Evolutionary conservation across 2,113 vertebrate species (phyloP), one percentile per base, ranked within the genome.

Genomic region (Zosterops pallidus): DNA sequence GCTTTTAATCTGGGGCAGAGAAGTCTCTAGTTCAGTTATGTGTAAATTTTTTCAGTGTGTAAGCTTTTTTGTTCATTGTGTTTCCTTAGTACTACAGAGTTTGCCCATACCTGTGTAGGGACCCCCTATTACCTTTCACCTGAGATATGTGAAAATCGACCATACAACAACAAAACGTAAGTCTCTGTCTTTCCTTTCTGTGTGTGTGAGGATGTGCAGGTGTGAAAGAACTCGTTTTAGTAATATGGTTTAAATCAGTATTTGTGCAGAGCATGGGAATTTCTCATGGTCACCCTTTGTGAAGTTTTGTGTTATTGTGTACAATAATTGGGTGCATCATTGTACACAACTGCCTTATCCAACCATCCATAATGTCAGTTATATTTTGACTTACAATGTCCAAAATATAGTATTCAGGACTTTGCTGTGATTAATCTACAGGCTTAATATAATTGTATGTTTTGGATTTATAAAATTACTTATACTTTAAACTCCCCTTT

Each of bases 81-180:
- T 96, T 86, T 95, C 33, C 5, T 75, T 94, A 99, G 99, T 96
- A 99, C 99, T 22, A 98, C 98, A 97, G 99, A 99, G 92, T 94
- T 99, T 74, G 99, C 98, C 80, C 96, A 94, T 46, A 99, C 99
- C 2, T 98, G 98, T 92, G 97, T 99, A 8, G 99, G 99, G 68
- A 99, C 99, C 0, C 99, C 99, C 4, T 99, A 98, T 92, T 99
- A 99, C 85, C 97, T 99, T 17, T 99, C 99, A 26, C 99, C 99
- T 19, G 99, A 99, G 97, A 99, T 99, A 90, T 99, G 99, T 90
- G 99, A 99, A 95, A 99, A 98, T 97, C 98, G 81, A 41, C 98
- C 99, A 0, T 99, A 99, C 96, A 99, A 99, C 97, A 99, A 99
- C 92, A 99, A 99, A 98, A 99, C 98, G 98, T 99, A 97, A 46